Base-by-base conservation (phyloP, 1,140 invertebrate species). In the Drosophila mauritiana region DNA sequence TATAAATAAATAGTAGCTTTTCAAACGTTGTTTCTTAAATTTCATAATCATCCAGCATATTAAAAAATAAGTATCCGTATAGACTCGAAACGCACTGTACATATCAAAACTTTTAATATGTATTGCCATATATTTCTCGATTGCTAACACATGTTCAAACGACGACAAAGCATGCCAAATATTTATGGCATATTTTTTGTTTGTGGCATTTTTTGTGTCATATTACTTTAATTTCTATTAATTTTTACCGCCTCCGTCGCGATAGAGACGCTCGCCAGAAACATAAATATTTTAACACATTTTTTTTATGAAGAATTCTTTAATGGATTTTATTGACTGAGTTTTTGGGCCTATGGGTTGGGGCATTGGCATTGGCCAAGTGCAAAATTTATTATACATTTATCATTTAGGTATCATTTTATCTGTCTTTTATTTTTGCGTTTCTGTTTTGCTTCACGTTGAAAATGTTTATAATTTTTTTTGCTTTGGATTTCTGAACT, bases 351-450 rank as follows among this genome's bases (percentile, higher is more conserved):
- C 57, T 57, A 36, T 31, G 22, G 64, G 39, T 69, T 54, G 42
- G 36, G 63, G 51, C 62, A 46, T 46, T 74, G 80, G 70, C 75
- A 76, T 58, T 75, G 80, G 61, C 53, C 73, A 85, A 81, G 61
- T 78, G 65, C 69, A 73, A 46, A 82, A 83, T 88, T 88, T 80
- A 89, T 89, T 48, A 67, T 46, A 25, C 57, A 86, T 75, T 75
- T 70, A 74, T 79, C 76, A 78, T 80, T 80, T 48, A 48, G 46
- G 61, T 65, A 63, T 73, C 46, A 27, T 48, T 62, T 46, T 56
- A 3, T 40, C 55, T 43, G 45, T 15, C 53, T 63, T 51, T 27
- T 20, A 43, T 46, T 31, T 48, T 54, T 40, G 61, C n/a, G 43
- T 7, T 25, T 54, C 49, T 70, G 68, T 31, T 72, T 72, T 70